Conservation (phyloP, 2,113 vertebrate genomes). For the Drymodes brunneopygia region DNA sequence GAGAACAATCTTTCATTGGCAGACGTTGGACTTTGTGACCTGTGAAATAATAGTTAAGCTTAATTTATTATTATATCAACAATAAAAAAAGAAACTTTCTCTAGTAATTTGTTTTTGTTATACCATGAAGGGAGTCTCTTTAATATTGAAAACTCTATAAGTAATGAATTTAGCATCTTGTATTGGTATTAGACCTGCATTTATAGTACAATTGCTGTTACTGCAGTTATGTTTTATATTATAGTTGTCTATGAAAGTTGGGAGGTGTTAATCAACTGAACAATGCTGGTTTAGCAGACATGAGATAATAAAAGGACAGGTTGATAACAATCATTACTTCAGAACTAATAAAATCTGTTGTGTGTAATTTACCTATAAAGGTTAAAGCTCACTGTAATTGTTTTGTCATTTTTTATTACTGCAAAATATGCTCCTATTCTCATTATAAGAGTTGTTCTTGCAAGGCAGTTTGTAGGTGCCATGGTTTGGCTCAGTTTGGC, state of each 20-base stretch:
- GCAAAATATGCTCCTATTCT: not conserved
- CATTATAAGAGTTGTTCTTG: not conserved
- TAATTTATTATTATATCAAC: not conserved
- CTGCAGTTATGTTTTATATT: conserved; percentile 4
- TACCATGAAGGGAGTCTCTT: not conserved
- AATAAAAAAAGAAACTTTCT: not conserved
- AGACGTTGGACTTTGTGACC: not conserved
- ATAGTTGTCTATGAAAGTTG: not conserved
- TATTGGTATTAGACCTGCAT: not conserved
- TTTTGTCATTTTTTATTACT: conserved; percentile 29
- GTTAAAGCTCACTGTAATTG: not conserved
- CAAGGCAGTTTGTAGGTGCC: not conserved
- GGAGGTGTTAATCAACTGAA: conserved; percentile 24
- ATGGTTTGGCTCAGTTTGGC: not conserved
- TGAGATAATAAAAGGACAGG: conserved; percentile 2
- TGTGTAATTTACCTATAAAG: conserved; percentile 34
- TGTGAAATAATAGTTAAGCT: not conserved
- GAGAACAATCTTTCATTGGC: not conserved
- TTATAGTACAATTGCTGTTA: not conserved
- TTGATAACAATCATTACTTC: not conserved
- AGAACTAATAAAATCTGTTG: conserved; percentile 44
- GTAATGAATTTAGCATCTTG: not conserved
- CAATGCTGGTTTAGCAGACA: conserved; percentile 1
- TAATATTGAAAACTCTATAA: not conserved
- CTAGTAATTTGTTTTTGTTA: not conserved